These are phyloP conservation scores for Rhinogobius similis DNA, from an alignment of 2,113 vertebrate species.

Conservation along the genomic window DNA sequence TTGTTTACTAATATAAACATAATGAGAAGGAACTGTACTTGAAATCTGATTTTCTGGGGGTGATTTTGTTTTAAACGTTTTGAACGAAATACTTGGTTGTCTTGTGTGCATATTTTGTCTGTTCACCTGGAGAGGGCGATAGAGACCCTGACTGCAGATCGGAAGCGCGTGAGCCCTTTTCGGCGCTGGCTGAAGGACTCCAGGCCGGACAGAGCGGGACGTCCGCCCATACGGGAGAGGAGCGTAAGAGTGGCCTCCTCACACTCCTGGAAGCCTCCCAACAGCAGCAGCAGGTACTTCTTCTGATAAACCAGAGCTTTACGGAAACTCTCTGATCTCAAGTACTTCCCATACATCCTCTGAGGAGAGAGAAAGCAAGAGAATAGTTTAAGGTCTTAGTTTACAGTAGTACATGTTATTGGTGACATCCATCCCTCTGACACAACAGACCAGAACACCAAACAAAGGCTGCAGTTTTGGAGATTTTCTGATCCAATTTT, in stretches of 20 bases:
- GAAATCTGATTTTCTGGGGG: too few species aligned
- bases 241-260: slow-evolving; percentile 91
- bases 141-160: slow-evolving; percentile 88
- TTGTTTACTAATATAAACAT: not conserved
- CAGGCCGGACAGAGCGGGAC: slow-evolving; percentile 75
- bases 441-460: too few species aligned
- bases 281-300: slow-evolving; percentile 92
- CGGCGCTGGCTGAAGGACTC: slow-evolving; percentile 77
- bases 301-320: slow-evolving; percentile 99
- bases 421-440: too few species aligned
- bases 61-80: too few species aligned
- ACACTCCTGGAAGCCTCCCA: slow-evolving; percentile 95
- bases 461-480: too few species aligned
- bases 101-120: not conserved
- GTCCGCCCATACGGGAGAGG: slow-evolving; percentile 88
- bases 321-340: slow-evolving; percentile 93
- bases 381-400: not conserved
- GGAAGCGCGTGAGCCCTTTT: slow-evolving; percentile 86
- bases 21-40: too few species aligned
- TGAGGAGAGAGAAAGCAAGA: slow-evolving; percentile 46
- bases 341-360: slow-evolving; percentile 93
- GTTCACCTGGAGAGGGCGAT: slow-evolving; percentile 90
- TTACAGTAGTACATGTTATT: too few species aligned
- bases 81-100: too few species aligned
- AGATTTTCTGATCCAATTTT: too few species aligned